Base-by-base conservation (phyloP, 2,113 vertebrate genomes). In the Indicator maculatus region DNA sequence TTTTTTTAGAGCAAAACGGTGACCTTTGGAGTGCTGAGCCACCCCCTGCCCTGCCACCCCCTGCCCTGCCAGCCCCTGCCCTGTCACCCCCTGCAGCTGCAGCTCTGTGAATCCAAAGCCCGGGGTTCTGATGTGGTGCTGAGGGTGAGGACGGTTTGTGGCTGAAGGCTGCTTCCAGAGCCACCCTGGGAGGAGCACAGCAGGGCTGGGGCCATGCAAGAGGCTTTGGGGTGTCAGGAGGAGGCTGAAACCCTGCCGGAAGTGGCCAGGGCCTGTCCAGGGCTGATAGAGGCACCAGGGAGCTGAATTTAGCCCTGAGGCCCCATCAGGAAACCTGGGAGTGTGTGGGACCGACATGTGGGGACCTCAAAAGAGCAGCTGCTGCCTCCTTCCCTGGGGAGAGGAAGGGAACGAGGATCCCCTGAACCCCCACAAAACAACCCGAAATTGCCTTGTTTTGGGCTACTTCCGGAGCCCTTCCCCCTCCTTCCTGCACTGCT, bases 381-480 rank as follows among this genome's bases (percentile, higher is more conserved):
- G 0, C 8, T 1, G 21, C 11, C 14, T 30, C 6, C 12, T 6
- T 36, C 69, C 56, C 9, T 8, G 10, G 61, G 44, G 17, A 9
- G 15, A 19, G 19, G 67, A 38, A 2, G 31, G 39, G 72, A 36
- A 64, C 4, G 63, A 33, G 28, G 19, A 1, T 0, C 11, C 70
- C 41, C 41, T 2, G 0, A 52, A 17, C 7, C 0, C 0, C 28
- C 74, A 71, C 61, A 8, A 14, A 61, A 5, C 53, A 14, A 56
- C 36, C 0, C 1, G 41, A 36, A 27, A 13, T 15, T 2, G 6
- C 60, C 53, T n/a, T 1, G 1, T 36, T 59, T 12, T 15, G 24
- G 55, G 45, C 59, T 0, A 18, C 26, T 95, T 95, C 93, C 89
- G 73, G n/a, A 63, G 69, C 93, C 91, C 94, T 92, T 90, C 94